These are phyloP conservation scores for Cyprinodon brontotheroides DNA, from an alignment of 2,113 vertebrate species.

Conservation along the genomic window DNA sequence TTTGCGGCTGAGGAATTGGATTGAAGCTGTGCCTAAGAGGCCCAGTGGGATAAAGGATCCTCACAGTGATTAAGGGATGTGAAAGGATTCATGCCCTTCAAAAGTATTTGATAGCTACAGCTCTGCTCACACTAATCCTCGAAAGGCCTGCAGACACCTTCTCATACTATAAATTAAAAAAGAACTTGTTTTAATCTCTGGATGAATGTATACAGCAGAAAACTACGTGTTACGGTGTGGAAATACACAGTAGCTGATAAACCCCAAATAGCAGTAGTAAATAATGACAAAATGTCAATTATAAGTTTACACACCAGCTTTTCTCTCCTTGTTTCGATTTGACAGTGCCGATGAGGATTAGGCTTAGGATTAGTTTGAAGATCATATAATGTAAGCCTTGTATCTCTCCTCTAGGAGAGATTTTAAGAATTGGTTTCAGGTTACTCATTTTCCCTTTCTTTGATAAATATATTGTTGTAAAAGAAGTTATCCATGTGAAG, in stretches of 20 bases:
- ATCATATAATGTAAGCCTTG: not conserved
- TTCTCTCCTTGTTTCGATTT: conserved; percentile 2
- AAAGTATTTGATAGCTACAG: conserved; percentile 53
- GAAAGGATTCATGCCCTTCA: conserved; percentile 62
- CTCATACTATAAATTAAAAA: conserved; percentile 4
- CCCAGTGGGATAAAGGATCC: conserved; percentile 63
- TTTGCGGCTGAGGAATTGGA: conserved; percentile 64
- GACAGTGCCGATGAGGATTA: not conserved
- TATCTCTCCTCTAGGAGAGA: not conserved
- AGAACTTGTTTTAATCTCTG: conserved; percentile 1
- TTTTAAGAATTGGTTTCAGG: not conserved
- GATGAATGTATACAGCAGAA: not conserved
- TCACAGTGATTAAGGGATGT: conserved; percentile 59
- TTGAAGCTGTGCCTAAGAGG: conserved; percentile 64
- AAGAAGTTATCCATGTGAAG: not conserved
- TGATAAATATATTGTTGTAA: not conserved
- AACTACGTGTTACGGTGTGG: not conserved
- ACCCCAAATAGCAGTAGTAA: not conserved
- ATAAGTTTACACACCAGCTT: conserved; percentile 8
- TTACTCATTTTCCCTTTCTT: not conserved
- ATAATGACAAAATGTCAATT: conserved; percentile 8
- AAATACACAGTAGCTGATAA: not conserved
- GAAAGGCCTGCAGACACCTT: not conserved
- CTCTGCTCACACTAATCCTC: conserved; percentile 15
- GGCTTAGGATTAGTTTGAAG: not conserved